Evolutionary conservation across 2,113 vertebrate species (phyloP), one percentile per base, ranked within the genome.

Genomic region (Glaucomys volans): DNA sequence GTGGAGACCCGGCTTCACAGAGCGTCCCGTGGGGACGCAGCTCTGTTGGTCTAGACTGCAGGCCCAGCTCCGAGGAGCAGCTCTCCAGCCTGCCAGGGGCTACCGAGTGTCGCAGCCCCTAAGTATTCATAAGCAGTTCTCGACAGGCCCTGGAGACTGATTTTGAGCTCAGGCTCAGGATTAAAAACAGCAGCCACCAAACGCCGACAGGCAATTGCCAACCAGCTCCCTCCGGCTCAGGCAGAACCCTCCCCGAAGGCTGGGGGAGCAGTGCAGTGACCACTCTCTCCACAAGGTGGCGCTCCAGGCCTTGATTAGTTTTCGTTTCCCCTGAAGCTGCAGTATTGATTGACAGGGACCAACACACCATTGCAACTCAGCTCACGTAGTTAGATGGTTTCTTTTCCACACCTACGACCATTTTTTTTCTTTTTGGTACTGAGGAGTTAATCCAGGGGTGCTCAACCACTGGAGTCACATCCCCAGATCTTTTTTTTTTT

Each of bases 211-310:
- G 52, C 59, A 81, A 71, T 28, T 75, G 47, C 74, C 67, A 89
- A 42, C n/a, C 47, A 37, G 40, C 20, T 87, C 14, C 32, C 54
- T 72, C 24, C 40, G n/a, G 54, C 77, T 40, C 66, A 47, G 26
- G 18, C 13, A 0, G 14, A n/a, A 62, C 42, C 9, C 7, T 26
- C 42, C 71, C 54, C 17, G 13, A 24, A 57, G 24, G 22, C 20
- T 30, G 9, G 37, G 40, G 42, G 10, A 69, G 18, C 6, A 1
- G 18, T 37, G 76, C 40, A 69, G 52, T 84, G 14, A 75, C 40
- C 17, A 24, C 12, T 64, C 7, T 83, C 5, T 67, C 93, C 97
- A 89, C 0, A 52, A 94, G 95, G 86, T 88, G 97, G 97, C 20
- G 57, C 95, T 40, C 93, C 13, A 2, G 16, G 30, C 81, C n/a